A percentile compares a stretch with the other conserved stretches of the same genome.
phyloP scores from a whole-genome alignment of 2,113 vertebrate species.

The Bolborhynchus lineola region DNA sequence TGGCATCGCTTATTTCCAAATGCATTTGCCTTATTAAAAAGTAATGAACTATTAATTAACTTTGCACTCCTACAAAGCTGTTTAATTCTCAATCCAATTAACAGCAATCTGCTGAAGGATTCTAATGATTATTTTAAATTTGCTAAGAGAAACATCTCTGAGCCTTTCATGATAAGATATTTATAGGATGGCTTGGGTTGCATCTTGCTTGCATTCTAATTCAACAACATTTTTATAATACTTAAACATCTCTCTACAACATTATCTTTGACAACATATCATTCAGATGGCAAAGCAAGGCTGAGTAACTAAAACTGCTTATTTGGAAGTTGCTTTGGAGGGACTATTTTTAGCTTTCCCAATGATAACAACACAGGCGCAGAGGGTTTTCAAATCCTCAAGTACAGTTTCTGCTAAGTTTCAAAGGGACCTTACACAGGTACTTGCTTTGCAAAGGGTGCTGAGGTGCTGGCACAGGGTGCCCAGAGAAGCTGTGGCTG shows the following conservation, averaged over 20 bases:
- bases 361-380: accelerated
- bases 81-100: slow-evolving; percentile 85
- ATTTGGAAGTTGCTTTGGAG: background rate
- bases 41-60: slow-evolving; percentile 86
- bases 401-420: accelerated
- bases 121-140: slow-evolving; percentile 83
- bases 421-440: accelerated
- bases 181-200: slow-evolving; percentile 69
- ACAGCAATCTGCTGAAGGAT: slow-evolving; percentile 82
- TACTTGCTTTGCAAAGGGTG: background rate
- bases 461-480: background rate
- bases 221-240: slow-evolving; percentile 60
- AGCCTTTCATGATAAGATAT: slow-evolving; percentile 76
- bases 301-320: background rate
- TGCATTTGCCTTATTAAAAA: slow-evolving; percentile 81
- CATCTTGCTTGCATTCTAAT: slow-evolving; percentile 62
- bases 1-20: slow-evolving; percentile 74
- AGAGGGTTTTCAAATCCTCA: background rate
- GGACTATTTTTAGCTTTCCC: background rate
- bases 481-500: background rate
- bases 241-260: background rate
- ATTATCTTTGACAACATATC: background rate
- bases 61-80: slow-evolving; percentile 77
- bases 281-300: background rate
- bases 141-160: slow-evolving; percentile 84